Evolutionary conservation across 2,113 vertebrate species (phyloP), one percentile per base, ranked within the genome.

Genomic region (Zosterops lateralis): DNA sequence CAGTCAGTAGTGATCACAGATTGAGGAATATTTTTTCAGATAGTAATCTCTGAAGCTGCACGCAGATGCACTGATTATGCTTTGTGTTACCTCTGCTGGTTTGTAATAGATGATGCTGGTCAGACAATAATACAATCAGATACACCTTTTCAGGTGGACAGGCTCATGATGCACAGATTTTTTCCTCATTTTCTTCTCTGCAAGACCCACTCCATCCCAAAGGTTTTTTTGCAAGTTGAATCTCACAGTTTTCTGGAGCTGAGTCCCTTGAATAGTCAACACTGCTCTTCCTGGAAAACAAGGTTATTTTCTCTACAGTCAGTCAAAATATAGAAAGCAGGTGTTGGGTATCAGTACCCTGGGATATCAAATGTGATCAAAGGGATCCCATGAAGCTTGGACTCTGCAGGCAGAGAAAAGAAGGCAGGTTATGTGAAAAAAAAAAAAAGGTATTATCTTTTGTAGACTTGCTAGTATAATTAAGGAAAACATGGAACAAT

Each of bases 311-410:
- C 71, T 80, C 47, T 72, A 62, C 82, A 88, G 90, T 76, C 64
- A 83, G 61, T 93, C 53, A 92, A 92, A 94, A 89, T 90, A 84
- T 85, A 95, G 87, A 94, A 91, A 91, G 74, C 48, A 67, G 73
- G 85, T 31, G 25, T 61, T 47, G 44, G n/a, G 32, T 95, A 54
- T 94, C 92, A 94, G 73, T 80, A 47, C 32, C 40, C 44, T 53
- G 45, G 84, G 60, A 62, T 92, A 94, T 70, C 71, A 67, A 5
- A 77, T 93, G 58, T 71, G 72, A 83, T 80, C 64, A 66, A 76
- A 93, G 36, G 45, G 48, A 80, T 89, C 56, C 36, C 32, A 17
- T 64, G 75, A 77, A 85, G 22, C 40, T 32, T 60, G 40, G 62
- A 71, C 36, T 90, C n/a, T 47, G 25, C 44, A 66, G 38, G 62